Base-by-base conservation (phyloP, 2,797 vertebrate species). In the Nyctibius grandis region DNA sequence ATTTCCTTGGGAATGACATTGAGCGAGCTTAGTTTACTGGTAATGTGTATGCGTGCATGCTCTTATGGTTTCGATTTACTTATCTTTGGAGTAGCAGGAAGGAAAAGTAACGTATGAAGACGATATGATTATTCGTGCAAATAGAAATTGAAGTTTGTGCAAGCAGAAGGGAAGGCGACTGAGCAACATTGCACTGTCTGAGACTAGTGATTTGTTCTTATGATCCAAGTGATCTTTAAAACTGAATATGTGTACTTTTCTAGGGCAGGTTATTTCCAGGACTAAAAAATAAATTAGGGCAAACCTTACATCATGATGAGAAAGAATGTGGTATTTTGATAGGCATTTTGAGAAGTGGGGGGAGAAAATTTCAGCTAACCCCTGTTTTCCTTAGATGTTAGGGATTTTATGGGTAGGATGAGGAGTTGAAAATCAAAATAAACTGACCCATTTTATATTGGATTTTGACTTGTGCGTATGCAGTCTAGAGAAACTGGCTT, bases 11-110 rank as follows among this genome's bases (percentile, higher is more conserved):
- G 99, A 92, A 88, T 99, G 72, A 99, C 99, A 0, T 92, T 99
- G 81, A 98, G 98, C 44, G 99, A 99, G 95, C 98, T 99, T 51
- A 99, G 99, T 95, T 97, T 99, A 15, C 98, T 99, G 99, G 99
- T 99, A 98, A 98, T 18, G 65, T 93, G 50, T 89, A 34, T 85
- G 59, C 44, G 29, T 93, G 33, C 2, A 1, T 9, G 5, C 75
- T 65, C 56, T 48, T 34, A 11, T 57, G 38, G 18, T 53, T 63
- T 48, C 2, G 1, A 9, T 45, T 56, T 36, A 23, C 69, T 59
- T 73, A 31, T 36, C 34, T 72, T 64, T 38, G 70, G 9, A 60
- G 70, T 33, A 82, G 26, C 36, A 53, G 31, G 31, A 73, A 40
- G 51, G 36, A 61, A 12, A 47, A 69, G 33, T 40, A 69, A 4